Evolutionary conservation across 1,140 invertebrate species (phyloP).

Genomic region (Eupeodes corollae): DNA sequence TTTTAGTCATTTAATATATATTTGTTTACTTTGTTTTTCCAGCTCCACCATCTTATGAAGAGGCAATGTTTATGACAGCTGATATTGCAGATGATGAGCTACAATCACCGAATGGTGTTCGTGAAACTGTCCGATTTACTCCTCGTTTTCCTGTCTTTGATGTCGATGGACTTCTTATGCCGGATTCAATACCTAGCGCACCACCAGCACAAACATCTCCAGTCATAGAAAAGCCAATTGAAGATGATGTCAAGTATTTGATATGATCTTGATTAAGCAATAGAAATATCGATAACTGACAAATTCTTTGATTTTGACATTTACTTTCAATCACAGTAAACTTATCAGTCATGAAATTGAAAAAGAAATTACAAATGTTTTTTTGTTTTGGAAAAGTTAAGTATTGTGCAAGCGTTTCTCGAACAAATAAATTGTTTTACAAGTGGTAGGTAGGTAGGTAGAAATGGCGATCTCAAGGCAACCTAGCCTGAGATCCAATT

Average conservation of each 20-base stretch:
- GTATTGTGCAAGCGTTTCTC: too few species aligned
- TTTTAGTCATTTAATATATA: neutral
- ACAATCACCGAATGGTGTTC: constrained; percentile 18
- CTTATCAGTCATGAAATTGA: too few species aligned
- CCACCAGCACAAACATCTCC: constrained; percentile 26
- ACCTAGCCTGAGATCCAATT: too few species aligned
- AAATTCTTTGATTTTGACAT: too few species aligned
- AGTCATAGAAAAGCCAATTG: constrained; percentile 14
- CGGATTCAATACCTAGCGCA: constrained; percentile 6
- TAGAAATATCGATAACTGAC: too few species aligned
- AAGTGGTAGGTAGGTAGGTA: too few species aligned
- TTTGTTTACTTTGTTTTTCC: neutral
- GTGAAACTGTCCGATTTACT: constrained; percentile 22
- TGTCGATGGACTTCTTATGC: constrained; percentile 18
- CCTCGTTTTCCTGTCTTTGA: constrained; percentile 32
- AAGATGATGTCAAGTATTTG: neutral
- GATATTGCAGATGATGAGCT: constrained; percentile 28
- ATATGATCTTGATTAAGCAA: neutral
- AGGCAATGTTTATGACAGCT: constrained; percentile 32
- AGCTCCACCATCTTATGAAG: constrained; percentile 33
- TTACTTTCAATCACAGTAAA: too few species aligned
- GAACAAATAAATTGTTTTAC: too few species aligned
- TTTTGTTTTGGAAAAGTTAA: too few species aligned
- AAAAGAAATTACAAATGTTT: too few species aligned
- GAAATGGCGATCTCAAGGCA: too few species aligned